These are phyloP conservation scores for Pseudochromis fuscus DNA, from an alignment of 2,797 vertebrate genomes.

Conservation along the genomic window DNA sequence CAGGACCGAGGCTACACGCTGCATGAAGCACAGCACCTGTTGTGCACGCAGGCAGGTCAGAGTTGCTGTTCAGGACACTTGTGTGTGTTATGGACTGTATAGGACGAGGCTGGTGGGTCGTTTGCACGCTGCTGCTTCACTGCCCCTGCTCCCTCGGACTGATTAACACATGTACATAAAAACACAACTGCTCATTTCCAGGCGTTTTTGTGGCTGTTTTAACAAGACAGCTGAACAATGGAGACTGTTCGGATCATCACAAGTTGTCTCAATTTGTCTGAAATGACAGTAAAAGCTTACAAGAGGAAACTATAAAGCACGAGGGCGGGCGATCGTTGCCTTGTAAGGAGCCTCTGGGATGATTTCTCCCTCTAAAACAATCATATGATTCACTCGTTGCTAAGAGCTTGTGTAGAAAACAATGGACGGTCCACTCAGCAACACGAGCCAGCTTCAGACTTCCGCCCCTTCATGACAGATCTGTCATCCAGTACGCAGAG, in stretches of 20 bases:
- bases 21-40: neutral
- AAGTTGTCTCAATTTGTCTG: slow-evolving; percentile 52
- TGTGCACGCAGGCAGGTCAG: slow-evolving; percentile 26
- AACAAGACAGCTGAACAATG: slow-evolving; percentile 65
- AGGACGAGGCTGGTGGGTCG: slow-evolving; percentile 34
- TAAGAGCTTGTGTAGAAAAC: slow-evolving; percentile 78
- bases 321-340: slow-evolving; percentile 48
- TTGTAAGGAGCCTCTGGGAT: slow-evolving; percentile 62
- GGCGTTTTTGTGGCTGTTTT: slow-evolving; percentile 69
- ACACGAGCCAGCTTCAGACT: slow-evolving; percentile 56
- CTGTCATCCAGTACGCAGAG: slow-evolving; percentile 57
- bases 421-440: slow-evolving; percentile 62
- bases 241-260: slow-evolving; percentile 58
- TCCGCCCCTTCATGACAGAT: slow-evolving; percentile 74
- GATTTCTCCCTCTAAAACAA: slow-evolving; percentile 64
- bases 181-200: slow-evolving; percentile 62
- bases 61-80: slow-evolving; percentile 45
- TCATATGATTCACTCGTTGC: slow-evolving; percentile 80
- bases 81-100: slow-evolving; percentile 53
- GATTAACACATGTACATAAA: slow-evolving; percentile 75
- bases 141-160: slow-evolving; percentile 49
- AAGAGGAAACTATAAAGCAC: slow-evolving; percentile 49
- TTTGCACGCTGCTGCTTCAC: slow-evolving; percentile 55
- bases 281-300: slow-evolving; percentile 57
- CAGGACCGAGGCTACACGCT: slow-evolving; percentile 29